A percentile compares a stretch with the other conserved stretches of the same genome.
These are phyloP conservation scores for Achroia grisella DNA, from an alignment of 1,140 invertebrate genomes.

Conservation along the genomic window DNA sequence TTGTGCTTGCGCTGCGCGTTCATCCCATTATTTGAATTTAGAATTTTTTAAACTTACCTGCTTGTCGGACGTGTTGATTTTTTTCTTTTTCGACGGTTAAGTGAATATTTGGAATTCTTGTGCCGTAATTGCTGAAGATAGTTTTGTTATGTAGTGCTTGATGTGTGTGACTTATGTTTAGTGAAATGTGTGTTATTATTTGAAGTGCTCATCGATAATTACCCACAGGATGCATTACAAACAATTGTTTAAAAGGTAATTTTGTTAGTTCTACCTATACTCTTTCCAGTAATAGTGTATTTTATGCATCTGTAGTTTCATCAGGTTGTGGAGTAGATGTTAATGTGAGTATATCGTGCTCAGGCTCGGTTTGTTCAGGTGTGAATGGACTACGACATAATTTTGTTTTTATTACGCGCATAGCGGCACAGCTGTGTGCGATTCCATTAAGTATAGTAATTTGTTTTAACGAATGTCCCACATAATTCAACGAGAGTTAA, in stretches of 20 bases:
- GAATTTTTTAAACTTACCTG: conserved; percentile 43
- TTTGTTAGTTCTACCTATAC: conserved; percentile 6
- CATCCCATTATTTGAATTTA: conserved; percentile 24
- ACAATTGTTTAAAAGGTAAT: conserved; percentile 56
- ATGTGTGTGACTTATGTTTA: conserved; percentile 17
- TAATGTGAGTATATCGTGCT: conserved; percentile 2
- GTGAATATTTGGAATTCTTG: conserved; percentile 22
- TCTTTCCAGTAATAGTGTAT: conserved; percentile 1
- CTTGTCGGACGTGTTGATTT: conserved; percentile 25
- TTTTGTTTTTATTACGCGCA: conserved; percentile 9
- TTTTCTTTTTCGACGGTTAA: conserved; percentile 6
- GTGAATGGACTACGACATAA: conserved; percentile 3
- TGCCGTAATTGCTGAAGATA: conserved; percentile 7
- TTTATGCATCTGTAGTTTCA: not conserved
- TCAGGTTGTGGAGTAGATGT: not conserved
- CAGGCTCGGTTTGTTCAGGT: conserved; percentile 6
- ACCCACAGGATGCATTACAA: conserved; percentile 58
- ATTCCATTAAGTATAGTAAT: conserved; percentile 6
- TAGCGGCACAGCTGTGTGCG: conserved; percentile 4
- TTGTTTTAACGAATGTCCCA: not conserved
- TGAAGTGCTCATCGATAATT: conserved; percentile 21
- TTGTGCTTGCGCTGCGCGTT: conserved; percentile 18
- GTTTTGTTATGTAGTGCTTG: conserved; percentile 10
- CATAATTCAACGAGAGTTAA: not conserved
- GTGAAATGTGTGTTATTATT: conserved; percentile 26